Percentiles rank a stretch among this genome's conserved stretches.
Conservation (phyloP, 37 sponge, comb jelly and placozoan species). For the Oopsacas minuta region DNA sequence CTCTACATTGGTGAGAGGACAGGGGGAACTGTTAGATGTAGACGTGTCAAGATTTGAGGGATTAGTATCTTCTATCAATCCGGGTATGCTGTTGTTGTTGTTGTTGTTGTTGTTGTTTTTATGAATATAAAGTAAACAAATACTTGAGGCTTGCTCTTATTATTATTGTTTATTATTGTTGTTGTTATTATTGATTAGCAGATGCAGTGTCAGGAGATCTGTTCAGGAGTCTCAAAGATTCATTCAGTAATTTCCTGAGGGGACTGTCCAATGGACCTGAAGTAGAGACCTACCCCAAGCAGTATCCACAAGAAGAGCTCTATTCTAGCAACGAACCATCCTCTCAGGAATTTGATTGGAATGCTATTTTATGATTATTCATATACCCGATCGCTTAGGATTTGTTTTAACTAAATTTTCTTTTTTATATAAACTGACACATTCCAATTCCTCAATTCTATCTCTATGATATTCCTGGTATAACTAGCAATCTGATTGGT, state of each 20-base stretch:
- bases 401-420: not conserved
- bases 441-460: not conserved
- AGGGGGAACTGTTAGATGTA: not conserved
- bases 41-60: not conserved
- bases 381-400: not conserved
- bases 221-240: not conserved
- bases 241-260: not conserved
- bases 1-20: too few species aligned
- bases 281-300: not conserved
- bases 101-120: not conserved
- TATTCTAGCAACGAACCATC: constrained; percentile 10
- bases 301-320: not conserved
- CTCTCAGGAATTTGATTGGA: constrained; percentile 15
- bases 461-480: not conserved
- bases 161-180: not conserved
- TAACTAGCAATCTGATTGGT: not conserved
- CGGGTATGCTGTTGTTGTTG: not conserved
- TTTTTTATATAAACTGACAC: not conserved
- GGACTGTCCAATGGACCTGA: not conserved
- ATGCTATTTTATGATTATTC: not conserved
- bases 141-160: not conserved
- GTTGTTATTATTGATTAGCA: not conserved
- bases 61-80: not conserved
- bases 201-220: not conserved
- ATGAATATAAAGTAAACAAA: too few species aligned